Evolutionary conservation across 2,113 vertebrate genomes (phyloP).

Genomic region (Salvator merianae): DNA sequence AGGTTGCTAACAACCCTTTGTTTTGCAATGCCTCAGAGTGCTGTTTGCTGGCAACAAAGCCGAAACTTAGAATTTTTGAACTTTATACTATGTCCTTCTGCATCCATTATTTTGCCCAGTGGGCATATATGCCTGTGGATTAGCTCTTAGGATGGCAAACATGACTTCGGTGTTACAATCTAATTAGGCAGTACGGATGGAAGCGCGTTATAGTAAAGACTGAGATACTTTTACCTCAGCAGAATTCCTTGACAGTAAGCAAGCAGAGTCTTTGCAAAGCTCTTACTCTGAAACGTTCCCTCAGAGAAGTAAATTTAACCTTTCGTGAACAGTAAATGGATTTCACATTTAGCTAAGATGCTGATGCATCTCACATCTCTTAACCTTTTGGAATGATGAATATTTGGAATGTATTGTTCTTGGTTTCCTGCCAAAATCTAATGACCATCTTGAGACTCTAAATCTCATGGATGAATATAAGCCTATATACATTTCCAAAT

Average conservation of each 20-base stretch:
- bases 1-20: too few relatives aligned
- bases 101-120: background rate
- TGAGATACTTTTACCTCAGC: background rate
- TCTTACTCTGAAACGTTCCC: background rate
- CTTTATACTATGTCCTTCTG: too few relatives aligned
- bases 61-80: too few relatives aligned
- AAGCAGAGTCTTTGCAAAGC: background rate
- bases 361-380: slow-evolving; percentile 60
- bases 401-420: slow-evolving; percentile 71
- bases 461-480: slow-evolving; percentile 66
- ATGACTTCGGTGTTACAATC: background rate
- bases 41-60: too few relatives aligned
- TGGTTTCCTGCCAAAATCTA: slow-evolving; percentile 71
- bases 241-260: slow-evolving; percentile 3
- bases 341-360: slow-evolving; percentile 68
- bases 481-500: slow-evolving; percentile 46
- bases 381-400: slow-evolving; percentile 68
- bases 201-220: background rate
- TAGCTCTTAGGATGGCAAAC: background rate
- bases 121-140: background rate
- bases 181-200: background rate
- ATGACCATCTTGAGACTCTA: slow-evolving; percentile 67
- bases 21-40: too few relatives aligned
- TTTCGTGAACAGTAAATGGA: background rate
- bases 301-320: slow-evolving; percentile 1